phyloP scores from a whole-genome alignment of 1,140 invertebrate species.

The Andrena cerasifolii region DNA sequence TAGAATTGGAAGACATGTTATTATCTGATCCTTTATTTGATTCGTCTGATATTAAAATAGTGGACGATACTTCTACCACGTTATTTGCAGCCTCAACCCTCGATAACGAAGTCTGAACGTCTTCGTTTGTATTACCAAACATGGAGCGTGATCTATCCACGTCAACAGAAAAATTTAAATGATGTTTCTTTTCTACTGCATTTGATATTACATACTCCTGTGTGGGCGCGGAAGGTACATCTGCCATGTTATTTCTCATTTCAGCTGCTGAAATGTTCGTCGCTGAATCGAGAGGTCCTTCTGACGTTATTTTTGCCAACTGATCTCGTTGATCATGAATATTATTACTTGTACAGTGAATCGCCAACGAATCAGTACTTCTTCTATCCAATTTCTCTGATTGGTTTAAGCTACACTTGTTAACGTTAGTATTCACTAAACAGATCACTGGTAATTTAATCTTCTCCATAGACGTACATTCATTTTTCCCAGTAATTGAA shows the following conservation, averaged over 20 bases:
- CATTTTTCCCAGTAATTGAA: not conserved
- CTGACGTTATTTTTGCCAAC: not conserved
- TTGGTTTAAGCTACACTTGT: not conserved
- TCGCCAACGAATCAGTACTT: not conserved
- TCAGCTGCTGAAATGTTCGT: not conserved
- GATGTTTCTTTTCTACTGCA: not conserved
- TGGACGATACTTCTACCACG: not conserved
- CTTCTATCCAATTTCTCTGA: not conserved
- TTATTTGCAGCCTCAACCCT: not conserved
- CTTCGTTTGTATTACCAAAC: conserved; percentile 11
- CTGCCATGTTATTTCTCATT: not conserved
- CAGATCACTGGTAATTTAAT: not conserved
- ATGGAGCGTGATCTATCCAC: conserved; percentile 10
- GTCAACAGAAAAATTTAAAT: conserved; percentile 30
- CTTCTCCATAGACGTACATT: not conserved
- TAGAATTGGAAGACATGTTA: not conserved
- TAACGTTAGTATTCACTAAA: not conserved
- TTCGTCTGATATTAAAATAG: conserved; percentile 9
- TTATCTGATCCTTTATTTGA: not conserved
- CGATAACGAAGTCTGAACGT: not conserved
- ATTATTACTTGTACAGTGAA: not conserved
- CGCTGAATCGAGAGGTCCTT: not conserved
- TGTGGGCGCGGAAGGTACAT: not conserved
- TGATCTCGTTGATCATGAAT: not conserved
- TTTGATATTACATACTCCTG: conserved; percentile 1